phyloP scores from a whole-genome alignment of 2,113 vertebrate genomes.

The Tetrao urogallus region DNA sequence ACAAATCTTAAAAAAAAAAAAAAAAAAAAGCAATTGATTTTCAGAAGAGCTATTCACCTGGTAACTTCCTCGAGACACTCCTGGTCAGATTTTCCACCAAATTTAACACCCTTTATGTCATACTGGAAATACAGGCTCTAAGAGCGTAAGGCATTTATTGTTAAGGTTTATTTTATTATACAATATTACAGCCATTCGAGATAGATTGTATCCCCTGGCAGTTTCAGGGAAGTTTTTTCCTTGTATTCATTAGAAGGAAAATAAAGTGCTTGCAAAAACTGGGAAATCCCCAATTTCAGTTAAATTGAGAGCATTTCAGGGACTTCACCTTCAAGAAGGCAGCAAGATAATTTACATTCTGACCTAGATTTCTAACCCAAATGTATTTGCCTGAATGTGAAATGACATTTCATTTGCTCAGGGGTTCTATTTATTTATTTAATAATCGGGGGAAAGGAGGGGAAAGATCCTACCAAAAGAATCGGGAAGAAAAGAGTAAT shows the following conservation, averaged over 20 bases:
- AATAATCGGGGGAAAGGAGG: conserved; percentile 13
- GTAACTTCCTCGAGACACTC: not conserved
- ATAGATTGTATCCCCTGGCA: conserved; percentile 54
- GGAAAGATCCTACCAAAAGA: not conserved
- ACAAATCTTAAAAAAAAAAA: not conserved
- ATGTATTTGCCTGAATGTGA: conserved; percentile 69
- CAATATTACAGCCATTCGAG: conserved; percentile 32
- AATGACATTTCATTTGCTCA: conserved; percentile 70
- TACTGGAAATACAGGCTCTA: conserved; percentile 1
- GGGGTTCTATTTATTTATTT: conserved; percentile 64
- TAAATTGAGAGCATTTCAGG: conserved; percentile 66
- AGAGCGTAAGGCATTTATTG: conserved; percentile 18
- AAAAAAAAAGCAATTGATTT: not conserved
- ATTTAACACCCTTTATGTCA: not conserved
- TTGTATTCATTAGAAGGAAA: conserved; percentile 65
- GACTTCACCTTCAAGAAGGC: conserved; percentile 66
- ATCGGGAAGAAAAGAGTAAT: not conserved
- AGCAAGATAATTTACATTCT: conserved; percentile 69
- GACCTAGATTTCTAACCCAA: conserved; percentile 75
- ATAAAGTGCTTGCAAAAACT: conserved; percentile 64
- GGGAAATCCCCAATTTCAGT: conserved; percentile 66
- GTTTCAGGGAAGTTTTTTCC: conserved; percentile 21
- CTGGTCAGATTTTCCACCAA: conserved; percentile 58
- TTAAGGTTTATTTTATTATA: conserved; percentile 60
- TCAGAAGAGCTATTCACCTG: not conserved